A percentile compares a stretch with the other conserved stretches of the same genome.
phyloP scores from a whole-genome alignment of 2,797 vertebrate species.

The Pseudochirops cupreus region DNA sequence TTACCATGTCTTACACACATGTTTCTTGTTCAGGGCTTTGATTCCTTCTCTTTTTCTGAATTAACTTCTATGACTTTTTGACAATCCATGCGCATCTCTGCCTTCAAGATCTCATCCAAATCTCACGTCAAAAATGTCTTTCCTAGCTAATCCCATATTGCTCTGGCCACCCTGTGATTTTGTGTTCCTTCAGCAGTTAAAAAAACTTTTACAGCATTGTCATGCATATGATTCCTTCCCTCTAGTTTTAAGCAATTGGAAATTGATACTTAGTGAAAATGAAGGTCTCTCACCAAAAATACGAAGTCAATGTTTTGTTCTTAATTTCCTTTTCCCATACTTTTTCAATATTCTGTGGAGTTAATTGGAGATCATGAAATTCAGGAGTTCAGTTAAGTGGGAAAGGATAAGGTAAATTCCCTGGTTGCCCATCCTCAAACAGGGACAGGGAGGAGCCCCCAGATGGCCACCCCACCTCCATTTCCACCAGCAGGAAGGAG shows the following conservation, averaged over 20 bases:
- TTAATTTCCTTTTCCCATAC: neutral
- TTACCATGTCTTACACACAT: neutral
- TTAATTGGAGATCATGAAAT: neutral
- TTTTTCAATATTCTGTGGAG: neutral
- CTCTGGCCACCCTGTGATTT: neutral
- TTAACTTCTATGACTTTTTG: neutral
- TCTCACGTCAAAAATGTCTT: neutral
- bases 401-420: neutral
- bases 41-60: neutral
- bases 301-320: neutral
- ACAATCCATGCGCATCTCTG: neutral
- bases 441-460: neutral
- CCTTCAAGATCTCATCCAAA: neutral
- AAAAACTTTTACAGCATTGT: neutral
- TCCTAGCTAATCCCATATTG: neutral
- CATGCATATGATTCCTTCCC: neutral
- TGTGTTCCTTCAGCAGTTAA: neutral
- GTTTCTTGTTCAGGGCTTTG: neutral
- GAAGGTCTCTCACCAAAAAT: neutral
- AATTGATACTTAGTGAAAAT: slow-evolving; percentile 18
- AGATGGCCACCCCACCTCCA: neutral
- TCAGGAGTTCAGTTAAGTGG: neutral
- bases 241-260: neutral
- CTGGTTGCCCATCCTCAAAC: neutral
- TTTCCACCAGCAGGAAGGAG: neutral